A percentile compares a stretch with the other conserved stretches of the same genome.
phyloP scores from a whole-genome alignment of 2,113 vertebrate species.

The Megaleporinus macrocephalus region DNA sequence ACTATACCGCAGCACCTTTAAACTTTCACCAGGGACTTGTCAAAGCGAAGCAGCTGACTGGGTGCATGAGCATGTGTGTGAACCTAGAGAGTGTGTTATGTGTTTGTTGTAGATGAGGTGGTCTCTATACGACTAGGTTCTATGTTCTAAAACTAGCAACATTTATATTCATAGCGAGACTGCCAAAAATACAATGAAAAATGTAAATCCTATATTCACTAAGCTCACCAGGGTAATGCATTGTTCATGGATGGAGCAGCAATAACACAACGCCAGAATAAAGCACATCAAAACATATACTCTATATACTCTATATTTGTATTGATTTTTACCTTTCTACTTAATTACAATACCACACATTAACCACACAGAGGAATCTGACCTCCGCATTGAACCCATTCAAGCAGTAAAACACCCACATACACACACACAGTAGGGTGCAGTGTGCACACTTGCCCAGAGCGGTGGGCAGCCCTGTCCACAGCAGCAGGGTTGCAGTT shows the following conservation, averaged over 20 bases:
- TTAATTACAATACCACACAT: no score
- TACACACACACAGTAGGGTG: no score
- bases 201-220: slow-evolving; percentile 18
- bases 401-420: no score
- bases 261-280: neutral
- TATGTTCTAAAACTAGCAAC: neutral
- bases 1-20: slow-evolving; percentile 29
- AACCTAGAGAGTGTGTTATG: neutral
- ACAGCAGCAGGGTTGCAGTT: no score
- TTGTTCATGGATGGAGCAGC: neutral
- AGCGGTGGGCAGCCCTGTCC: no score
- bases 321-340: no score
- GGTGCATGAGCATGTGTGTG: neutral
- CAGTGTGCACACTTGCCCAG: no score
- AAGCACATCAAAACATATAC: no score
- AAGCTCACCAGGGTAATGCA: neutral
- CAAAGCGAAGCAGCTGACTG: neutral
- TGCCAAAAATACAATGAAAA: slow-evolving; percentile 20
- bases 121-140: neutral
- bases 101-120: slow-evolving; percentile 23
- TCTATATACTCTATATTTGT: no score
- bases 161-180: slow-evolving; percentile 39
- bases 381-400: no score
- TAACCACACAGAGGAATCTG: no score
- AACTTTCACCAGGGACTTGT: slow-evolving; percentile 22